phyloP scores from a whole-genome alignment of 2,888 invertebrate species.

The Onchidella celtica region DNA sequence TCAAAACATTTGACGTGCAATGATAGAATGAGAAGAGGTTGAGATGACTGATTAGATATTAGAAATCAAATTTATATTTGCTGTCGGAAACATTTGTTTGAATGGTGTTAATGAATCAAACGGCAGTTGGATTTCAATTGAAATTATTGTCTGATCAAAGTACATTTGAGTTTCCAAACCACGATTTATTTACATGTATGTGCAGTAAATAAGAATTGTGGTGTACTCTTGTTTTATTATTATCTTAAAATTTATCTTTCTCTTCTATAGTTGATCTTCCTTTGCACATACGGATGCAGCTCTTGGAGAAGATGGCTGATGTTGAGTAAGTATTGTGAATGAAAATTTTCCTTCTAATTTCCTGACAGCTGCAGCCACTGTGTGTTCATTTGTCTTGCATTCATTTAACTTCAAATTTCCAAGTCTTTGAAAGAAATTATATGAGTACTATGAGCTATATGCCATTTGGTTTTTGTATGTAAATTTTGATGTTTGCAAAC shows the following conservation, averaged over 20 bases:
- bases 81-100: too few relatives aligned
- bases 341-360: not conserved
- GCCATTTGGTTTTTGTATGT: not conserved
- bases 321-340: conserved; percentile 86
- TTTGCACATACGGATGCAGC: conserved; percentile 86
- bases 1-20: too few relatives aligned
- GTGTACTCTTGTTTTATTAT: not conserved
- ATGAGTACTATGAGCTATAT: not conserved
- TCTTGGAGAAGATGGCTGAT: conserved; percentile 93
- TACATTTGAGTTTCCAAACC: too few relatives aligned
- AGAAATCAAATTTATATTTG: too few relatives aligned
- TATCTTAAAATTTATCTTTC: not conserved
- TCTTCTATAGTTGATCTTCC: conserved; percentile 91
- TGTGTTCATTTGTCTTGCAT: not conserved
- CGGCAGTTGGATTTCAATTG: too few relatives aligned
- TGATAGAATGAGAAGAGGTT: too few relatives aligned
- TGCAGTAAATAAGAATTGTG: too few relatives aligned
- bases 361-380: not conserved
- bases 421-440: not conserved
- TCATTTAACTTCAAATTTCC: not conserved
- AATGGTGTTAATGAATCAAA: too few relatives aligned
- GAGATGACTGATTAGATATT: too few relatives aligned
- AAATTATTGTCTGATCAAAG: too few relatives aligned
- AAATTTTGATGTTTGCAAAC: not conserved
- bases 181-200: too few relatives aligned